phyloP scores from a whole-genome alignment of 2,113 vertebrate genomes.

The Vimba vimba region DNA sequence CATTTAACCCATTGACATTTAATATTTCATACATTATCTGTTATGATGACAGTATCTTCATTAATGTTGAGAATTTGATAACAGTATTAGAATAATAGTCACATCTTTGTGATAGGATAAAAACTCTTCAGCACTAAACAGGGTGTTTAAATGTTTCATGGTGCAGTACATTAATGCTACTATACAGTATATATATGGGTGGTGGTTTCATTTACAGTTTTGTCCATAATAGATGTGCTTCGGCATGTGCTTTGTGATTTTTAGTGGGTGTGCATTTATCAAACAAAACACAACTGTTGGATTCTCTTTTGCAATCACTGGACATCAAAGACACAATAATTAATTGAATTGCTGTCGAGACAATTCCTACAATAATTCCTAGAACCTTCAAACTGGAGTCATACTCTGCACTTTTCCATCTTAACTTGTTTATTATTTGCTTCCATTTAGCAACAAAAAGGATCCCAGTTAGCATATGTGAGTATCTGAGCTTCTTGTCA shows the following conservation, averaged over 20 bases:
- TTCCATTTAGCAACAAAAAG: slow-evolving; percentile 72
- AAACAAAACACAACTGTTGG: neutral
- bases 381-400: neutral
- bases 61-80: neutral
- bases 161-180: neutral
- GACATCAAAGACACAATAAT: neutral
- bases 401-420: neutral
- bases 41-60: neutral
- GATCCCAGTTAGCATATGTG: slow-evolving; percentile 83
- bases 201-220: neutral
- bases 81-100: neutral
- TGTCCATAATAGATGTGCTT: neutral
- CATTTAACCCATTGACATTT: neutral
- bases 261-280: neutral
- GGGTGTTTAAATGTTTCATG: slow-evolving; percentile 19
- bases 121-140: slow-evolving; percentile 13
- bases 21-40: neutral
- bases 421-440: slow-evolving; percentile 44
- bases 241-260: neutral
- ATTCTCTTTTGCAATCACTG: neutral
- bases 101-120: slow-evolving; percentile 27
- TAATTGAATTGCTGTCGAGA: neutral
- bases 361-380: neutral
- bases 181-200: neutral
- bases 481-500: slow-evolving; percentile 65